Evolutionary conservation across 2,797 vertebrate species (phyloP).

Genomic region (Girardinus metallicus): DNA sequence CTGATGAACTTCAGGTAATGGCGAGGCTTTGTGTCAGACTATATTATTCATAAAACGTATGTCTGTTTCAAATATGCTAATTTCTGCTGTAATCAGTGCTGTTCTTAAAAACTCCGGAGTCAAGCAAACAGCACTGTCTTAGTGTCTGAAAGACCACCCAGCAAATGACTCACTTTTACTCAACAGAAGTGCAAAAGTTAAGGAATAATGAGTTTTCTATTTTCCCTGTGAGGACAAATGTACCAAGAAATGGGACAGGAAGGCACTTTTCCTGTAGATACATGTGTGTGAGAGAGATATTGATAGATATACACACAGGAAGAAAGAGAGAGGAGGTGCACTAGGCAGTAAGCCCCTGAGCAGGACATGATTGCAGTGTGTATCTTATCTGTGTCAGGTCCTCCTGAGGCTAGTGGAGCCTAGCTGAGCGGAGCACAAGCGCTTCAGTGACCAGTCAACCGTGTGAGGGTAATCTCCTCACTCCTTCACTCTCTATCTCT

Average conservation of each 20-base stretch:
- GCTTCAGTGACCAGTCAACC: slow-evolving; percentile 86
- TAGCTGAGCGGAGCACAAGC: slow-evolving; percentile 77
- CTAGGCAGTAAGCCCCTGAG: slow-evolving; percentile 78
- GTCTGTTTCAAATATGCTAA: slow-evolving; percentile 9
- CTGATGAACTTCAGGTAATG: background rate
- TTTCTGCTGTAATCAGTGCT: slow-evolving; percentile 8
- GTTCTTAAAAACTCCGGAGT: slow-evolving; percentile 9
- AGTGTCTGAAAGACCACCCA: slow-evolving; percentile 9
- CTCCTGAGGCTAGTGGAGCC: slow-evolving; percentile 81
- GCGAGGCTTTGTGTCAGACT: background rate
- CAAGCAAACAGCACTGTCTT: slow-evolving; percentile 4
- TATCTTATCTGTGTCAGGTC: slow-evolving; percentile 83
- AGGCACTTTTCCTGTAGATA: slow-evolving; percentile 33
- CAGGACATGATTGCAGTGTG: slow-evolving; percentile 82
- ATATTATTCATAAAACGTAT: slow-evolving; percentile 5
- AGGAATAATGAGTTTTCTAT: slow-evolving; percentile 39
- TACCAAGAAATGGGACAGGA: slow-evolving; percentile 14
- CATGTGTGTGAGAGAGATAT: slow-evolving; percentile 47
- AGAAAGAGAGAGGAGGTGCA: slow-evolving; percentile 64
- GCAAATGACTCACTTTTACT: slow-evolving; percentile 25
- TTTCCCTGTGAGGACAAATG: slow-evolving; percentile 43
- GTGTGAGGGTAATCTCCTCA: slow-evolving; percentile 83
- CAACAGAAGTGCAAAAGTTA: background rate
- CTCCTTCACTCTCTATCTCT: slow-evolving; percentile 71
- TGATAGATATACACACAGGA: slow-evolving; percentile 59